phyloP scores from a whole-genome alignment of 2,797 vertebrate species.

The Myotis vivesi region DNA sequence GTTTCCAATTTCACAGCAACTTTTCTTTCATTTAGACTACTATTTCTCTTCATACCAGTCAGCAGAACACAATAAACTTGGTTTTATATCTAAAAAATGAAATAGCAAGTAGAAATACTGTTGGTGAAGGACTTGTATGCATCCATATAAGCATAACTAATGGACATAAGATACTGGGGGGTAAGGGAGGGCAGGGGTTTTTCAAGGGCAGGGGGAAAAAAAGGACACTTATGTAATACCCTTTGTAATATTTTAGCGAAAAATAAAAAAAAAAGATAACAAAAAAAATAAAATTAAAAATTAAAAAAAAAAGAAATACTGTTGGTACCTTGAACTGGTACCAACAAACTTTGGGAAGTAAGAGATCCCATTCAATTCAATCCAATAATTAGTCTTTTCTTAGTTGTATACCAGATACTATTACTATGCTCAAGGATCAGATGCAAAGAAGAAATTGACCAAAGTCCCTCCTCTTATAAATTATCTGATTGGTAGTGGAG shows the following conservation, averaged over 20 bases:
- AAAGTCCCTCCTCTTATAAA: neutral
- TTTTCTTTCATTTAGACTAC: neutral
- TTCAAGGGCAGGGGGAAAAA: too few relatives aligned
- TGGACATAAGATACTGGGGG: too few relatives aligned
- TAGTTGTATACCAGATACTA: neutral
- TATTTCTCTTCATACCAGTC: neutral
- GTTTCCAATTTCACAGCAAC: neutral
- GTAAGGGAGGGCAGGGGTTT: too few relatives aligned
- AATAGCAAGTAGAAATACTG: neutral
- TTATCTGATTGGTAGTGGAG: neutral
- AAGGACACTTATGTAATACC: too few relatives aligned
- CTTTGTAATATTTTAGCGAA: too few relatives aligned
- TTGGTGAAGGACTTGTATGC: too few relatives aligned
- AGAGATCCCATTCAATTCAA: neutral
- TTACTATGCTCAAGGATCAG: neutral
- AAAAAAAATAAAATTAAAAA: too few relatives aligned
- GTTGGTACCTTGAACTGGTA: neutral
- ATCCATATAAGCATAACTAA: too few relatives aligned
- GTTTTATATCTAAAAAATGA: conserved; percentile 20
- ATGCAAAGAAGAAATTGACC: neutral
- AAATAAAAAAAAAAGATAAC: too few relatives aligned
- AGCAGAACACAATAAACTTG: conserved; percentile 22
- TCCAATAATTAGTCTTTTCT: neutral
- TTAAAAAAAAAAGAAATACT: too few relatives aligned
- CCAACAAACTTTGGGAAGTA: neutral